These are phyloP conservation scores for Paramuricea clavata DNA, from an alignment of 92 coral and sea anemone species.

Conservation along the genomic window DNA sequence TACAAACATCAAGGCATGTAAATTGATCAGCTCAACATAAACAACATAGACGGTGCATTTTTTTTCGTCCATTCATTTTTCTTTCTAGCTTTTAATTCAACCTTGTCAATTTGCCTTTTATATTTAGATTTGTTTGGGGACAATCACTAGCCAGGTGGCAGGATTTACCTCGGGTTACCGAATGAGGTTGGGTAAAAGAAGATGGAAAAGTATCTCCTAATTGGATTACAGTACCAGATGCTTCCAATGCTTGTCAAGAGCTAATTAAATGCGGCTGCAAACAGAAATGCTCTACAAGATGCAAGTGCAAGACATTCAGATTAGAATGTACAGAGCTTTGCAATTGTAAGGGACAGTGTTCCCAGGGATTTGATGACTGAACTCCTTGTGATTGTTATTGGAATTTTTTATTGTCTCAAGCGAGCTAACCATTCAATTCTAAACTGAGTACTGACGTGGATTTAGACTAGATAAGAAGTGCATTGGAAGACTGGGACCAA, in stretches of 20 bases:
- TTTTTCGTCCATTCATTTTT: neutral
- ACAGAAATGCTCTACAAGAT: conserved; percentile 11
- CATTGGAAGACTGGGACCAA: no score
- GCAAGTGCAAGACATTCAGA: neutral
- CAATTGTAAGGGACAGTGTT: conserved; percentile 22
- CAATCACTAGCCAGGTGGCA: conserved; percentile 2
- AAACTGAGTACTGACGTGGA: no score
- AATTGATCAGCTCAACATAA: no score
- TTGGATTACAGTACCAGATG: conserved; percentile 26
- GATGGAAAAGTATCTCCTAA: neutral
- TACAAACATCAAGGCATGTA: no score
- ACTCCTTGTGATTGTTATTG: neutral
- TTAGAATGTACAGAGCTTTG: conserved; percentile 23
- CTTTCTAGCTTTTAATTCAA: no score
- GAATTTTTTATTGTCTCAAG: neutral
- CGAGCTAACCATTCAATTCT: neutral
- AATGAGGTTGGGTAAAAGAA: neutral
- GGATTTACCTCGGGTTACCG: neutral
- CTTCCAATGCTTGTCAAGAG: conserved; percentile 27
- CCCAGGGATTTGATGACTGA: conserved; percentile 9
- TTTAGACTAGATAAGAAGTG: no score
- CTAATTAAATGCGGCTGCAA: neutral
- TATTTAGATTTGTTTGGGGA: conserved; percentile 28
- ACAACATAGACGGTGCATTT: neutral
- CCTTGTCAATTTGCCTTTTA: neutral